Percentiles rank a stretch among this genome's conserved stretches.
Evolutionary conservation across 2,888 invertebrate genomes (phyloP).

Genomic region (Cerceris rybyensis): DNA sequence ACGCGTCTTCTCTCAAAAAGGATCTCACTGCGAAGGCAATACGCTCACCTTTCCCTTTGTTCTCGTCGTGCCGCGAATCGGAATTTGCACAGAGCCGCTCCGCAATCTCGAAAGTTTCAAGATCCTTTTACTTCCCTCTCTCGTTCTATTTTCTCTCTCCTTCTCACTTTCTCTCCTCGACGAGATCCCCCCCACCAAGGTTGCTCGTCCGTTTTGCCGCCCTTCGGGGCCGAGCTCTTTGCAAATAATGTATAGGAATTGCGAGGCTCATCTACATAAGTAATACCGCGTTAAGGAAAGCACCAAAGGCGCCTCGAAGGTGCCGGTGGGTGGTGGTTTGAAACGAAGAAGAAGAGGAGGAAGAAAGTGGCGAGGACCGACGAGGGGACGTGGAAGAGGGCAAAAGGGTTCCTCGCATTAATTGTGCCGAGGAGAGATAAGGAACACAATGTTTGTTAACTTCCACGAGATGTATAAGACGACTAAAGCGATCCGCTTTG

Average conservation of each 20-base stretch:
- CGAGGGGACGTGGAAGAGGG: constrained; percentile 33
- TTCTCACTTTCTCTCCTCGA: constrained; percentile 2
- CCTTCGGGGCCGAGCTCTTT: constrained; percentile 64
- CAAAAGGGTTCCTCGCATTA: constrained; percentile 76
- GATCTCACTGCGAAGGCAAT: constrained; percentile 26
- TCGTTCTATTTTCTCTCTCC: neutral
- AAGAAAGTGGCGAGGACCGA: constrained; percentile 43
- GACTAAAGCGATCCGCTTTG: constrained; percentile 71
- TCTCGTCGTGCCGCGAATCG: constrained; percentile 53
- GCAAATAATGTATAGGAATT: constrained; percentile 80
- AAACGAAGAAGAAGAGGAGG: constrained; percentile 42
- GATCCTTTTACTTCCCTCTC: constrained; percentile 71
- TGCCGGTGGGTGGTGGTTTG: constrained; percentile 53
- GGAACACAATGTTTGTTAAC: constrained; percentile 78
- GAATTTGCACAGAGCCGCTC: constrained; percentile 63
- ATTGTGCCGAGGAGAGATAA: constrained; percentile 76
- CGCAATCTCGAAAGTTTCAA: constrained; percentile 78
- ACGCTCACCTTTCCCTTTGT: constrained; percentile 44
- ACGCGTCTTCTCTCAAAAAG: constrained; percentile 44
- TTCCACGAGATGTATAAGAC: constrained; percentile 73
- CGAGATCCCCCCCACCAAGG: constrained; percentile 1
- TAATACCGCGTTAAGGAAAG: constrained; percentile 80
- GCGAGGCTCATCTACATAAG: constrained; percentile 80
- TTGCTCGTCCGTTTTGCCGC: constrained; percentile 57
- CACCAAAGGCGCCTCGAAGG: constrained; percentile 72